A percentile compares a stretch with the other conserved stretches of the same genome.
Evolutionary conservation across 2,888 invertebrate species (phyloP).

Genomic region (Argyresthia goedartella): DNA sequence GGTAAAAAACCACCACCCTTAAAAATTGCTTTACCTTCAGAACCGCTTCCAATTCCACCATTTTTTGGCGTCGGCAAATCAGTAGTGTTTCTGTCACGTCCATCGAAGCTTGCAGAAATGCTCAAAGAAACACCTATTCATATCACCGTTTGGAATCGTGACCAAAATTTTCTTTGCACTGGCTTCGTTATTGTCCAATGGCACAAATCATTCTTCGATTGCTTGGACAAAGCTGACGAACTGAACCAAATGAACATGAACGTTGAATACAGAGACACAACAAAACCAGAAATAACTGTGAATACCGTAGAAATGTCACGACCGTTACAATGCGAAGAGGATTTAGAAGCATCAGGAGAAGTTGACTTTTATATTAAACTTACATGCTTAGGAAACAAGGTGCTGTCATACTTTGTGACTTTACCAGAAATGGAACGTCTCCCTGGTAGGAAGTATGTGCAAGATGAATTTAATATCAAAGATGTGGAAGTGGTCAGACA

Average conservation of each 20-base stretch:
- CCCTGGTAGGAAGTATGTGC: slow-evolving; percentile 53
- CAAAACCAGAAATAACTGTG: slow-evolving; percentile 43
- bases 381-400: slow-evolving; percentile 48
- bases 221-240: slow-evolving; percentile 37
- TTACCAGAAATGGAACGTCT: slow-evolving; percentile 60
- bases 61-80: slow-evolving; percentile 59
- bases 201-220: slow-evolving; percentile 50
- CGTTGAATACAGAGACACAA: slow-evolving; percentile 46
- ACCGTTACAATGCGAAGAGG: slow-evolving; percentile 53
- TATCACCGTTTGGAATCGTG: slow-evolving; percentile 59
- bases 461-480: slow-evolving; percentile 50
- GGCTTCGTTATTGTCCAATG: slow-evolving; percentile 49
- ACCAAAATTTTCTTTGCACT: slow-evolving; percentile 48
- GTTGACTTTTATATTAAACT: slow-evolving; percentile 48
- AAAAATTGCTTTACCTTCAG: slow-evolving; percentile 47
- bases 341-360: slow-evolving; percentile 55
- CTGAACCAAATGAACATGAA: slow-evolving; percentile 53
- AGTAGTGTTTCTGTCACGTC: slow-evolving; percentile 52
- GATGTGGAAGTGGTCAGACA: slow-evolving; percentile 58
- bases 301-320: slow-evolving; percentile 47
- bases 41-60: slow-evolving; percentile 57
- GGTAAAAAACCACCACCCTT: slow-evolving; percentile 16
- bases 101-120: slow-evolving; percentile 46
- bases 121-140: slow-evolving; percentile 49
- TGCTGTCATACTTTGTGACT: slow-evolving; percentile 46